phyloP scores from a whole-genome alignment of 1,140 invertebrate species.

The Zaprionus camerounensis region DNA sequence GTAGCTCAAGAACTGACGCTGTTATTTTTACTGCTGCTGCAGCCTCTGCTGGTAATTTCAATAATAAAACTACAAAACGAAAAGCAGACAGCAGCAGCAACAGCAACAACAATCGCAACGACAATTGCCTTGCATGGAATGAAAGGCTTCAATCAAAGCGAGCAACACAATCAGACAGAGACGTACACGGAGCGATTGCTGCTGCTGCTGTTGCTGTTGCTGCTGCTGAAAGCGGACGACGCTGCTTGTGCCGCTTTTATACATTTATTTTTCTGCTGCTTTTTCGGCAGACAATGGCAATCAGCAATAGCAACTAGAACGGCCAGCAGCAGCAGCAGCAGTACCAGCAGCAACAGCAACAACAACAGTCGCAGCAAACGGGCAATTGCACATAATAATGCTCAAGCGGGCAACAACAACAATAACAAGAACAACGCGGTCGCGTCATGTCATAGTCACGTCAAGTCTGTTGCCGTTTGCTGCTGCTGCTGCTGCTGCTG shows the following conservation, averaged over 20 bases:
- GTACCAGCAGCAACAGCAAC: constrained; percentile 32
- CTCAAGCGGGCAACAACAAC: constrained; percentile 64
- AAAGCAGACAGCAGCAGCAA: constrained; percentile 59
- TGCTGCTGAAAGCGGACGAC: constrained; percentile 65
- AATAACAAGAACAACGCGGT: constrained; percentile 45
- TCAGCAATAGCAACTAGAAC: constrained; percentile 81
- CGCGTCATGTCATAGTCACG: constrained; percentile 82
- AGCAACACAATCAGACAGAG: constrained; percentile 79
- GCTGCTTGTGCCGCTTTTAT: constrained; percentile 61
- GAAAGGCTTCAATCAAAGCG: constrained; percentile 83
- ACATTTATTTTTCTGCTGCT: constrained; percentile 79
- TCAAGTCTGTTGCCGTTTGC: constrained; percentile 59
- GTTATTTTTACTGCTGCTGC: constrained; percentile 39
- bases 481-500: constrained; percentile 19
- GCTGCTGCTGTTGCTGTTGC: constrained; percentile 28
- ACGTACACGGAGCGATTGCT: constrained; percentile 75
- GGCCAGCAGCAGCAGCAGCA: constrained; percentile 56
- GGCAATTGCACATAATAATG: constrained; percentile 81
- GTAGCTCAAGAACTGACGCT: constrained; percentile 74
- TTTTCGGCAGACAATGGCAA: constrained; percentile 82
- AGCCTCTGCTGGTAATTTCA: constrained; percentile 70
- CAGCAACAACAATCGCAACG: constrained; percentile 66
- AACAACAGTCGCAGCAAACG: constrained; percentile 64
- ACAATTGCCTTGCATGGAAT: constrained; percentile 83
- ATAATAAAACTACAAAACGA: constrained; percentile 81